A percentile compares a stretch with the other conserved stretches of the same genome.
These are phyloP conservation scores for Panonychus citri DNA, from an alignment of 1,140 invertebrate species.

Conservation along the genomic window DNA sequence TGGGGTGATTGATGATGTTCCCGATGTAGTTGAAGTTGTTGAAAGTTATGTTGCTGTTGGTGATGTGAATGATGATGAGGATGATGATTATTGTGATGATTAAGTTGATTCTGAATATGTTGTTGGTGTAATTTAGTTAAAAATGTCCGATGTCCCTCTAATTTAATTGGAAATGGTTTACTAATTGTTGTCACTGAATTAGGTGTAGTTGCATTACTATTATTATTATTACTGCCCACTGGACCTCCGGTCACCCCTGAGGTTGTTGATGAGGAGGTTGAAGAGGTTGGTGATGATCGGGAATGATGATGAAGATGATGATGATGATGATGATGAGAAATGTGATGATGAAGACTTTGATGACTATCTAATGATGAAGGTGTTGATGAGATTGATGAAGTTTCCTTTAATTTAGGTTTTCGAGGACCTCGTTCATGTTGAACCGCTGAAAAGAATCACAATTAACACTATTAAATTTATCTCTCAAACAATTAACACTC, in stretches of 20 bases:
- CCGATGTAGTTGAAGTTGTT: too few relatives aligned
- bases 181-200: background rate
- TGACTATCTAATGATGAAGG: background rate
- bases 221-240: too few relatives aligned
- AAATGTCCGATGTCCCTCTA: background rate
- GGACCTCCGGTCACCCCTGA: background rate
- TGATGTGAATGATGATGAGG: too few relatives aligned
- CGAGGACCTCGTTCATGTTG: conserved; percentile 35
- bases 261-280: background rate
- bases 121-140: background rate
- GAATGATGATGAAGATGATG: background rate
- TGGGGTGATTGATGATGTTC: too few relatives aligned
- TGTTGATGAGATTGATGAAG: background rate
- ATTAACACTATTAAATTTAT: too few relatives aligned
- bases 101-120: too few relatives aligned
- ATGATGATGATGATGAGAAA: background rate
- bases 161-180: background rate
- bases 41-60: too few relatives aligned
- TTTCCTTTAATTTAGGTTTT: conserved; percentile 28
- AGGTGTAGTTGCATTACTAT: too few relatives aligned
- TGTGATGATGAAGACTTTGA: background rate
- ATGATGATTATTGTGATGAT: too few relatives aligned
- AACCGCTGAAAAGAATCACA: conserved; percentile 24
- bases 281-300: background rate
- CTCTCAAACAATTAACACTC: too few relatives aligned